A percentile compares a stretch with the other conserved stretches of the same genome.
These are phyloP conservation scores for Cyanistes caeruleus DNA, from an alignment of 2,113 vertebrate species.

Conservation along the genomic window DNA sequence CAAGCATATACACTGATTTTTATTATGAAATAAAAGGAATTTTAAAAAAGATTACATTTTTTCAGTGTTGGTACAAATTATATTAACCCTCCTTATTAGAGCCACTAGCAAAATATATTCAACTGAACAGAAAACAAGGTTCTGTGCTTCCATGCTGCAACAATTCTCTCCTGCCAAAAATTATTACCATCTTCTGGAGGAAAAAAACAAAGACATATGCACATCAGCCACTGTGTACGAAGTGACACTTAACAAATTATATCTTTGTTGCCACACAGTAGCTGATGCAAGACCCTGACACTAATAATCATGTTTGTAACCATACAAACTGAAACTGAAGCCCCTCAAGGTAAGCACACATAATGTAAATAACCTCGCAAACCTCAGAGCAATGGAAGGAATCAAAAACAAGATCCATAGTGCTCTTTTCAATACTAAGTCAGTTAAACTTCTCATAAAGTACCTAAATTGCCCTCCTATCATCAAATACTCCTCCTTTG, in stretches of 20 bases:
- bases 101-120: neutral
- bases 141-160: neutral
- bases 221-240: neutral
- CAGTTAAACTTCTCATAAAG: neutral
- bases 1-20: neutral
- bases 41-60: neutral
- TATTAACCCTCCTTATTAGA: neutral
- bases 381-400: neutral
- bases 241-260: neutral
- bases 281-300: neutral
- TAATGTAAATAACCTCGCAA: neutral
- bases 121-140: neutral
- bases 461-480: neutral
- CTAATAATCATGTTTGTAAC: neutral
- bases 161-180: neutral
- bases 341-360: neutral
- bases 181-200: neutral
- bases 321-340: neutral
- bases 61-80: neutral
- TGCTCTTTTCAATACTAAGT: neutral
- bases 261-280: neutral
- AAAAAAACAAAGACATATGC: neutral
- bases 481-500: conserved; percentile 6
- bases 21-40: neutral
- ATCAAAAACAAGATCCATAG: neutral